A percentile compares a stretch with the other conserved stretches of the same genome.
phyloP scores from a whole-genome alignment of 2,797 vertebrate genomes.

The Tragelaphus eurycerus region DNA sequence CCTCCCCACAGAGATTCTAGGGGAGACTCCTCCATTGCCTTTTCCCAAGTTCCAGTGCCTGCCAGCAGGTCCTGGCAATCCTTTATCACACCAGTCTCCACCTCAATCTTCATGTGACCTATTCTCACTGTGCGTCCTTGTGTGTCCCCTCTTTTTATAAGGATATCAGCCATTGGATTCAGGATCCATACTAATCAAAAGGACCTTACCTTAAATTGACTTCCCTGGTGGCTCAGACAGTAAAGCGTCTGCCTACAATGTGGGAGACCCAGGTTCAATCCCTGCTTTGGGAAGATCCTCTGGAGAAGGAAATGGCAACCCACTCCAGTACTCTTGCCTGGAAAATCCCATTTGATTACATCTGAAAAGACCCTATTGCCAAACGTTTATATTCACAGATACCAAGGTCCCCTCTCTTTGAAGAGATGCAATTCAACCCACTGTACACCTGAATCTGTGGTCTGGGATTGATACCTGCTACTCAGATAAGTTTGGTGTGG shows the following conservation, averaged over 20 bases:
- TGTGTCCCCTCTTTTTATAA: not conserved
- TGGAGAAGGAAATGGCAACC: not conserved
- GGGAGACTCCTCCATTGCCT: not conserved
- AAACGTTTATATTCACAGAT: not conserved
- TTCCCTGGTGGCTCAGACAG: not conserved
- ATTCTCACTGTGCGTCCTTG: accelerated
- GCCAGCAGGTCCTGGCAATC: not conserved
- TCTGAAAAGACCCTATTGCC: not conserved
- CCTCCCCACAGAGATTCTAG: not conserved
- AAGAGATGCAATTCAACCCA: not conserved
- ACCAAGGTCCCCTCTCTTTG: not conserved
- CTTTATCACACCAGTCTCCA: not conserved
- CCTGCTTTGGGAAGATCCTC: not conserved
- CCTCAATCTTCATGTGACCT: not conserved
- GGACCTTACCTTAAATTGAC: not conserved
- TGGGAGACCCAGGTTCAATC: accelerated
- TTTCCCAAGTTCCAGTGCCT: not conserved
- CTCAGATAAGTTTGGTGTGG: not conserved
- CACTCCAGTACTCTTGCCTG: not conserved
- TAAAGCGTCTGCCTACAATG: not conserved
- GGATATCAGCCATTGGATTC: not conserved
- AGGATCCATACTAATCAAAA: not conserved
- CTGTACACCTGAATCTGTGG: not conserved
- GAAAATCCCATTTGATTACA: not conserved
- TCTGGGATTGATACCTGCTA: not conserved